Percentiles rank a stretch among this genome's conserved stretches.
Conservation (phyloP, 2,888 invertebrate genomes). For the Aspidapion aeneum region DNA sequence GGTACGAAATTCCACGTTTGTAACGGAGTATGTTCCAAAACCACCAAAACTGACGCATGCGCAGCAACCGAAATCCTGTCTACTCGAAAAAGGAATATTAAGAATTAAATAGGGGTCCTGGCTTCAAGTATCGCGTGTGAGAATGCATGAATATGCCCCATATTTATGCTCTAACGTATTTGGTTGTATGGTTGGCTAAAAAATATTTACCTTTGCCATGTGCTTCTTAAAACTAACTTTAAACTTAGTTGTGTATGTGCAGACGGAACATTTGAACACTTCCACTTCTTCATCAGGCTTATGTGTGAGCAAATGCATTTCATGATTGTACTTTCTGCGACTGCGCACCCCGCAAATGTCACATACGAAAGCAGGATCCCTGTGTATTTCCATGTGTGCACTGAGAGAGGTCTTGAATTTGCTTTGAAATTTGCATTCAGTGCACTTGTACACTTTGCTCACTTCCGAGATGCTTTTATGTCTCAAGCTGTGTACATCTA, state of each 20-base stretch:
- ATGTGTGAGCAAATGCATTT: background rate
- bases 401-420: background rate
- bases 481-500: background rate
- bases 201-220: background rate
- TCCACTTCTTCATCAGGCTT: background rate
- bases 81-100: no score
- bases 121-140: no score
- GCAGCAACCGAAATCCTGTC: no score
- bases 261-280: background rate
- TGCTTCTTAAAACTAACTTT: background rate
- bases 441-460: background rate
- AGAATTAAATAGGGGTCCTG: no score
- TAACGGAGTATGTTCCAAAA: no score
- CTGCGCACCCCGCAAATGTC: background rate
- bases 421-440: background rate
- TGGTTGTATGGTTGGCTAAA: no score
- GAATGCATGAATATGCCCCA: no score
- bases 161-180: no score
- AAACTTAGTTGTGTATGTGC: background rate
- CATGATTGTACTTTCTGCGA: background rate
- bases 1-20: no score
- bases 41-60: no score
- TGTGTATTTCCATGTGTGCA: background rate
- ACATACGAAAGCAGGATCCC: background rate
- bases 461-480: background rate